Percentiles rank a stretch among this genome's conserved stretches.
Conservation (phyloP, 1,140 invertebrate species). For the Halyomorpha halys region DNA sequence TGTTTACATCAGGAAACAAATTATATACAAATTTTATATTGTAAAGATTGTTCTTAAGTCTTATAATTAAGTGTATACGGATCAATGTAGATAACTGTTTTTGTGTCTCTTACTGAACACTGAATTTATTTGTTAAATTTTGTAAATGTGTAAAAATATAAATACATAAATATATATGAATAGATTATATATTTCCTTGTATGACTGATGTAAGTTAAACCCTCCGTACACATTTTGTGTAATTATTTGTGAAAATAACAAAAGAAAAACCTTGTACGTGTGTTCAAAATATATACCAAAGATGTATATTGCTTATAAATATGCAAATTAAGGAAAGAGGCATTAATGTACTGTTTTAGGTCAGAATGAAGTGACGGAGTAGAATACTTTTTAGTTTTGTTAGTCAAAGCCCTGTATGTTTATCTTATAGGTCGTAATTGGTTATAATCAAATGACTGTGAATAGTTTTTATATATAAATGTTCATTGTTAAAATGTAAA, state of each 20-base stretch:
- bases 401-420: background rate
- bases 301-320: background rate
- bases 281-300: conserved; percentile 3
- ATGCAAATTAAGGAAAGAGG: no score
- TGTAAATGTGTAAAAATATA: conserved; percentile 5
- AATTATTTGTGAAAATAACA: background rate
- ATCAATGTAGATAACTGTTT: background rate
- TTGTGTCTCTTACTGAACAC: background rate
- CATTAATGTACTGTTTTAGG: background rate
- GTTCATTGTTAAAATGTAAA: conserved; percentile 18
- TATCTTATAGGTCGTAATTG: background rate
- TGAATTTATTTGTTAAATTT: conserved; percentile 9
- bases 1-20: background rate
- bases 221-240: conserved; percentile 4
- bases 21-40: conserved; percentile 9
- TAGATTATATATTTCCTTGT: conserved; percentile 1
- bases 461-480: conserved; percentile 19
- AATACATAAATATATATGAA: background rate
- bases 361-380: background rate
- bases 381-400: conserved; percentile 7
- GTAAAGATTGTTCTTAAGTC: background rate
- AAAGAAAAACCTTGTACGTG: background rate
- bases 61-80: conserved; percentile 1
- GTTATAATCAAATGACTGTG: conserved; percentile 13
- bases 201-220: conserved; percentile 7